A percentile compares a stretch with the other conserved stretches of the same genome.
Conservation (phyloP, 2,888 invertebrate species). For the Heliconius ismenius region DNA sequence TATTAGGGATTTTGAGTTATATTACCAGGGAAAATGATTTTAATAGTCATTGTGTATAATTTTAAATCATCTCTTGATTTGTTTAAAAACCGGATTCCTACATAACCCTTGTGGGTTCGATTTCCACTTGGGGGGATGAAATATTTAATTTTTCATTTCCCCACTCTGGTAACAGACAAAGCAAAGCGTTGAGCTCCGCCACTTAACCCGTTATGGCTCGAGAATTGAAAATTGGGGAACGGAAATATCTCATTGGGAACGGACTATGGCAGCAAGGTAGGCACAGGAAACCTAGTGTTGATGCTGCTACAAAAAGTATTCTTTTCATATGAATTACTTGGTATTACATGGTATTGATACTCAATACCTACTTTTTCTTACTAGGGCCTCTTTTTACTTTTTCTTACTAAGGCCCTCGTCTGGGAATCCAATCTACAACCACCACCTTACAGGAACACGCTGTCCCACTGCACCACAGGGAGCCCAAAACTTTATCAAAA, state of each 20-base stretch:
- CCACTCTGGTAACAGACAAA: background rate
- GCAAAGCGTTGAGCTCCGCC: background rate
- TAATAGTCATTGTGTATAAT: background rate
- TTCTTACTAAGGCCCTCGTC: too few relatives aligned
- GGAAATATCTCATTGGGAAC: background rate
- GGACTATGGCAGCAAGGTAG: background rate
- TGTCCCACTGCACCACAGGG: background rate
- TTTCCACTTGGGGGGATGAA: background rate
- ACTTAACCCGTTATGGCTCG: background rate
- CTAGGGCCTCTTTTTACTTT: too few relatives aligned
- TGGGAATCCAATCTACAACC: background rate
- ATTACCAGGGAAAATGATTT: background rate
- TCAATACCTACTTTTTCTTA: too few relatives aligned
- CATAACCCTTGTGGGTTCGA: background rate
- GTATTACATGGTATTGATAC: too few relatives aligned
- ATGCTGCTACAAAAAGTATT: too few relatives aligned
- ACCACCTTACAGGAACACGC: background rate
- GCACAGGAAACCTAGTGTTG: too few relatives aligned
- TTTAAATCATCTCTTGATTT: background rate
- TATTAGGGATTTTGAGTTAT: too few relatives aligned
- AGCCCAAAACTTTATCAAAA: slow-evolving; percentile 9
- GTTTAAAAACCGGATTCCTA: background rate
- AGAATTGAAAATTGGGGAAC: background rate
- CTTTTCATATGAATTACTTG: too few relatives aligned
- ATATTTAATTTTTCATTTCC: background rate